Conservation (phyloP, 2,113 vertebrate species). For the Dermatemys mawii region DNA sequence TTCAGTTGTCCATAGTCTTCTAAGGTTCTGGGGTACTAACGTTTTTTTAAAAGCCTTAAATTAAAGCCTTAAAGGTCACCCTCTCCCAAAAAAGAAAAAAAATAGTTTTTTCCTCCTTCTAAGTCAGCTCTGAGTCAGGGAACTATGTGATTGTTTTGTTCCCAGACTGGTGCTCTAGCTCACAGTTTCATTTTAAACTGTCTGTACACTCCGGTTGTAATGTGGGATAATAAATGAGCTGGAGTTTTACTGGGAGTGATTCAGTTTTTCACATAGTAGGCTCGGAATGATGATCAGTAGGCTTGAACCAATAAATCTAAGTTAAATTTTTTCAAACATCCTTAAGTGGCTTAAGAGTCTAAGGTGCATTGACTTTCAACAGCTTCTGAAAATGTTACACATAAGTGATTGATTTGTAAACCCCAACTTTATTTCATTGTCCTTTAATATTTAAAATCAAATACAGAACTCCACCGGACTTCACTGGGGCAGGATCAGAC, state of each 20-base stretch:
- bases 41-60: slow-evolving; percentile 4
- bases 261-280: not conserved
- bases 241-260: not conserved
- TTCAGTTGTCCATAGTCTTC: not conserved
- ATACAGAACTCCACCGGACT: not conserved
- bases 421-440: not conserved
- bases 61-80: too few relatives aligned
- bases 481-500: not conserved
- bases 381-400: not conserved
- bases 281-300: slow-evolving; percentile 11
- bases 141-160: not conserved
- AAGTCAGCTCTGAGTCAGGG: not conserved
- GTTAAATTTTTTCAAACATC: not conserved
- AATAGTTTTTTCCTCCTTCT: not conserved
- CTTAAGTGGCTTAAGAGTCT: not conserved
- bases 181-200: not conserved
- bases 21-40: slow-evolving; percentile 24
- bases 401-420: fast-evolving
- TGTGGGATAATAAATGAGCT: not conserved
- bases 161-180: not conserved
- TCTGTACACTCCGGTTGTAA: not conserved
- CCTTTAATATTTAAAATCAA: not conserved
- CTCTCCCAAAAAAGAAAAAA: not conserved
- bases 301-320: not conserved
- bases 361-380: not conserved